Evolutionary conservation across 2,113 vertebrate genomes (phyloP).

Genomic region (Bostrychus sinensis): DNA sequence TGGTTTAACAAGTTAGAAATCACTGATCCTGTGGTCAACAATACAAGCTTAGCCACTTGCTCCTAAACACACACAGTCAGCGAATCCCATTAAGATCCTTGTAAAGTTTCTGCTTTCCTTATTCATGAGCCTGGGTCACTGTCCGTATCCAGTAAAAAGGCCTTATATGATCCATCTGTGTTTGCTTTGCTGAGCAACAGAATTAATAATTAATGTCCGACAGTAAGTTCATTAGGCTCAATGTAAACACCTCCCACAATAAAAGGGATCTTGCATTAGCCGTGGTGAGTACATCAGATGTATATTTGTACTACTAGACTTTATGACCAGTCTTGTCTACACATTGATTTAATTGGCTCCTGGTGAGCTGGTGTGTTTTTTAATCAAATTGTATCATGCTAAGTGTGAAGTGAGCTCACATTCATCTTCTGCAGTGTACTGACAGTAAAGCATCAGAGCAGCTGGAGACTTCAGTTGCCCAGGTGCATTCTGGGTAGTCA

Average conservation of each 20-base stretch:
- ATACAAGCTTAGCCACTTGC: conserved; percentile 20
- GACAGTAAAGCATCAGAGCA: conserved; percentile 14
- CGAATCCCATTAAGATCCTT: conserved; percentile 47
- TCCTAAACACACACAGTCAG: conserved; percentile 22
- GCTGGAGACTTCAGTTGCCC: conserved; percentile 9
- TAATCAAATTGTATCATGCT: conserved; percentile 47
- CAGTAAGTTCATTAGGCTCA: conserved; percentile 16
- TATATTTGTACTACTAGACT: conserved; percentile 25
- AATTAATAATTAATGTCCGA: conserved; percentile 51
- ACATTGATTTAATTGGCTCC: conserved; percentile 49
- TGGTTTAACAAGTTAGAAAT: conserved; percentile 4
- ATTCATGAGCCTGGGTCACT: conserved; percentile 52
- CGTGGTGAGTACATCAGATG: conserved; percentile 43
- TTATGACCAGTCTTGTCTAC: conserved; percentile 33
- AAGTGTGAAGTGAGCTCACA: conserved; percentile 16
- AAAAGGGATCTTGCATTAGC: conserved; percentile 34
- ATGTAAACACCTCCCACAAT: conserved; percentile 34
- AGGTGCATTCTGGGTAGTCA: conserved; percentile 39
- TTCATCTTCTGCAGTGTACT: conserved; percentile 6
- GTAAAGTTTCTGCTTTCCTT: conserved; percentile 35
- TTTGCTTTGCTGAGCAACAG: conserved; percentile 33
- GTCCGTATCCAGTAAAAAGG: conserved; percentile 41
- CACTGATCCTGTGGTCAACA: conserved; percentile 42
- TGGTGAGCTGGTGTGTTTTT: conserved; percentile 15
- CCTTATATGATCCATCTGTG: conserved; percentile 33